Base-by-base conservation (phyloP, 1,140 invertebrate species). In the Colletes gigas region DNA sequence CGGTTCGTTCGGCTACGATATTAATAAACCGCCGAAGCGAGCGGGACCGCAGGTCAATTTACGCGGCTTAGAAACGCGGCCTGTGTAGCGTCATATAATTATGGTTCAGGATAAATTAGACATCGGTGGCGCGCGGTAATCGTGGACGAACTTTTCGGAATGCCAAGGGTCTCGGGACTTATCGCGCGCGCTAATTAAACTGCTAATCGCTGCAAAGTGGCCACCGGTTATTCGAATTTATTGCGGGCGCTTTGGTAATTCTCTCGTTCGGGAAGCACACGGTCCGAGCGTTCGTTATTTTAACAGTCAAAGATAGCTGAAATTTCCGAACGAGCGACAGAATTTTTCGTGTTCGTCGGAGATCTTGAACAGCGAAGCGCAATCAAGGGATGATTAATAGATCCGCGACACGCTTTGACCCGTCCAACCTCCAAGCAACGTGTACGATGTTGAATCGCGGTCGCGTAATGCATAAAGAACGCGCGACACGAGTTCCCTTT, bases 351-450 rank as follows among this genome's bases (percentile, higher is more conserved):
- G 14, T 30, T 30, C 4, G 30, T 39, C 17, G 7, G 30, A 0
- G 47, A n/a, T 44, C 12, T 5, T 9, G 12, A 10, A 69, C 10
- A 52, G n/a, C 4, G 2, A 47, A 21, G 17, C 30, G 39, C 3
- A 4, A 30, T 41, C 19, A 19, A 8, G 30, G n/a, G 4, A 9
- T n/a, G 67, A 70, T 78, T 52, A 52, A 62, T 52, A 19, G 4
- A 21, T 62, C 60, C 12, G 39, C 30, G 4, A 15, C 12, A 3
- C 17, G 5, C 19, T 19, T 59, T 21, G 14, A 47, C 15, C 19
- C 4, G n/a, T 30, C 17, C 19, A 75, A 65, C 44, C 81, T 76
- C 72, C 83, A 80, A 85, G 83, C 83, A 85, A 85, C 83, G 83
- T 84, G 57, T 85, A 81, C 83, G 57, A 17, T 14, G 21, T 8